Base-by-base conservation (phyloP, 2,797 vertebrate genomes). In the Catostomus latipinnis region DNA sequence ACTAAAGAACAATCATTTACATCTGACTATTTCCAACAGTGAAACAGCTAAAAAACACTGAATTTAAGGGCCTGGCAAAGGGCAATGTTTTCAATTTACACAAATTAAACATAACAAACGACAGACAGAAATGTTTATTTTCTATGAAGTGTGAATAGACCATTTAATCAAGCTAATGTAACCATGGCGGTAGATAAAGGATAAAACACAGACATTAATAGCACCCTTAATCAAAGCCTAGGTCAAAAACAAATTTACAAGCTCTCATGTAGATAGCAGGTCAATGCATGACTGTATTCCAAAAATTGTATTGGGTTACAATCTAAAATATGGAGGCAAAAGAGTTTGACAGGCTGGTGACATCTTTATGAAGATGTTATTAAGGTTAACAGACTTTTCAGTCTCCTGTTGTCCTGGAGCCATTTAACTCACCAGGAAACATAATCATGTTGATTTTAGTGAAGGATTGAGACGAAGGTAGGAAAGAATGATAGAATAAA, bases 1-100 rank as follows among this genome's bases (percentile, higher is more conserved):
- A 77, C 82, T 90, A 87, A 83, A 88, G 86, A 71, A 78, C 80
- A 60, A 89, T 69, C 73, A 81, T 86, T 89, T 87, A 84, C 87
- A 74, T 78, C 57, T 49, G 60, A 82, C 53, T 50, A 65, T 78
- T 78, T 82, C 62, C 74, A 80, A 82, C 82, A 80, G 70, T 53
- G 71, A 78, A 76, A 84, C 72, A 66, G 54, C 71, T 72, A 77
- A 81, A 80, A 81, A 77, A 54, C 73, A 62, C 34, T 34, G 2
- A 46, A 22, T 69, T 34, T 16, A 72, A 62, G 45, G 52, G 76
- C 68, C 62, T 73, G 65, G 69, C 13, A 14, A 46, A 46, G 43
- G 34, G 13, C 4, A 13, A 65, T 14, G 9, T 48, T 43, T 71
- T 83, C 46, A 78, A 56, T 80, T 76, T 52, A 43, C 10, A 18